Percentiles rank a stretch among this genome's conserved stretches.
Evolutionary conservation across 2,797 vertebrate genomes (phyloP).

Genomic region (Silurus lanzhouensis): DNA sequence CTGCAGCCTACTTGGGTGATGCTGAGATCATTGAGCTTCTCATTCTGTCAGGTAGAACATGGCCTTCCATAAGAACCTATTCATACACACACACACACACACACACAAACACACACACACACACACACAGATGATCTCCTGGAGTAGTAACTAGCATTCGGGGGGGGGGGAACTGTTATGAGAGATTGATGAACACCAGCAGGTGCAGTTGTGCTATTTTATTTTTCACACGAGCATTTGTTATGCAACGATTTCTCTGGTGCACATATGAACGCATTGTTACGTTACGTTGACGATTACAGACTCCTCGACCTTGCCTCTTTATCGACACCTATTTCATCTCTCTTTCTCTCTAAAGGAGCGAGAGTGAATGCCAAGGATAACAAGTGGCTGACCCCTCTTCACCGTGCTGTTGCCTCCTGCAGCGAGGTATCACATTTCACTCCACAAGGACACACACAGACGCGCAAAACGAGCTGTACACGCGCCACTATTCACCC

Average conservation of each 20-base stretch:
- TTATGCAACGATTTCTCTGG: background rate
- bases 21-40: conserved; percentile 97
- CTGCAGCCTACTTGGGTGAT: conserved; percentile 96
- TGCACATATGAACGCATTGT: background rate
- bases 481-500: conserved; percentile 14
- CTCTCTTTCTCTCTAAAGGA: conserved; percentile 71
- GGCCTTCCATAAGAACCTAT: background rate
- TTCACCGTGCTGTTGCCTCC: conserved; percentile 97
- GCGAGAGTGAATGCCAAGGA: conserved; percentile 99
- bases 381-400: conserved; percentile 99
- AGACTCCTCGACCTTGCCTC: too few relatives aligned
- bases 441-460: background rate
- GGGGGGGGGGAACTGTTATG: background rate
- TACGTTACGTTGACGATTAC: background rate
- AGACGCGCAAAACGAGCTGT: background rate
- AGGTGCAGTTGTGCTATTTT: conserved; percentile 51
- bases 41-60: conserved; percentile 90
- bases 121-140: conserved; percentile 19
- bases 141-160: background rate
- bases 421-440: conserved; percentile 89
- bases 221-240: conserved; percentile 19
- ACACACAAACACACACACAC: background rate
- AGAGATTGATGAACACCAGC: conserved; percentile 32
- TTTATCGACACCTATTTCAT: too few relatives aligned
- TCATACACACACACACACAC: background rate